Evolutionary conservation across 2,888 invertebrate genomes (phyloP), one percentile per base, ranked within the genome.

Genomic region (Cryptocheilus praepositus): DNA sequence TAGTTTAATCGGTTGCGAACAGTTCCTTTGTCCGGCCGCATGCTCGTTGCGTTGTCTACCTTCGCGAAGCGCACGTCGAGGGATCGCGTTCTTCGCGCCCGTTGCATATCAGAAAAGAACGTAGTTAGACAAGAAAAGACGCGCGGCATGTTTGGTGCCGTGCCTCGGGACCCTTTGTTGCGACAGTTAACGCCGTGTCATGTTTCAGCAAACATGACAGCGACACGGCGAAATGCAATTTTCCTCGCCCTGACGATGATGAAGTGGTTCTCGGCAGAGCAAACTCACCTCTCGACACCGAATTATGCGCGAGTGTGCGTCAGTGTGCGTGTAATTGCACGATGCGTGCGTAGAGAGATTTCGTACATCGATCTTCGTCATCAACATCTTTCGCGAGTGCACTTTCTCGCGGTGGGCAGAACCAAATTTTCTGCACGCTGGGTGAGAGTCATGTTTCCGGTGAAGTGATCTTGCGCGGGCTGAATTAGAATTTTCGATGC

Each of bases 151-250:
- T 18, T 18, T n/a, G 49, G 49, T 18, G 16, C 16, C 49, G n/a
- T 8, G 49, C 59, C 68, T 67, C 58, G 61, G 56, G 67, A 61
- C 55, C 53, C 71, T 69, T 70, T 81, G 79, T 83, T 77, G 79
- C 75, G 83, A 82, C 81, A 83, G 81, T 81, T 72, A 80, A 79
- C 70, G 83, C 81, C 80, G 65, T 74, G 76, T 79, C 67, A 71
- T 65, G 71, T 79, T 74, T 80, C 72, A 73, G 68, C 74, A 71
- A 71, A 82, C 81, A 79, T 79, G 83, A 82, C 82, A 77, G 76
- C 69, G 71, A 80, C 79, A 80, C 68, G 80, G 65, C 51, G 73
- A 76, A 76, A 76, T 73, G 76, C 72, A 78, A 77, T 81, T 77
- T 77, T 74, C 78, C 72, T 61, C 66, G 73, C 64, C 66, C 67